Evolutionary conservation across 2,113 vertebrate genomes (phyloP).

Genomic region (Cephalopholis sonnerati): DNA sequence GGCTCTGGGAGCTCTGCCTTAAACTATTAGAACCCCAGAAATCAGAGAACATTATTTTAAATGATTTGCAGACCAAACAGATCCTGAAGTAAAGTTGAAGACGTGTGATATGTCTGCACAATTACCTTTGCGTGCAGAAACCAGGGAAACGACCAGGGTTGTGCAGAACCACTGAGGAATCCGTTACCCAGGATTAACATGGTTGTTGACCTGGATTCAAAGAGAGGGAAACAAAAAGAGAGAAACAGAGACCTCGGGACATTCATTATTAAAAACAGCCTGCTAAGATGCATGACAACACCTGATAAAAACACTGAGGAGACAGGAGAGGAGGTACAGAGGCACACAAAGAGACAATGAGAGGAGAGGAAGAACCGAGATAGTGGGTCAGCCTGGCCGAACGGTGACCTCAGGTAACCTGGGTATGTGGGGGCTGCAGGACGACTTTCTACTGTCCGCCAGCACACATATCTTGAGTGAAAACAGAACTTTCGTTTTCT

Average conservation of each 20-base stretch:
- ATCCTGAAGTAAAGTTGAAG: not conserved
- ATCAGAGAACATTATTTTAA: no score
- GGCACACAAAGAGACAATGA: not conserved
- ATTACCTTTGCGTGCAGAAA: conserved; percentile 36
- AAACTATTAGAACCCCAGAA: no score
- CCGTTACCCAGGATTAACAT: conserved; percentile 4
- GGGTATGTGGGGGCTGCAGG: not conserved
- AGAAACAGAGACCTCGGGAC: conserved; percentile 40
- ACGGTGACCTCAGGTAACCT: conserved; percentile 42
- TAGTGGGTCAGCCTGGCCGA: conserved; percentile 17
- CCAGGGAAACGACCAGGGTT: not conserved
- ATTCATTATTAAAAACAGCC: conserved; percentile 69
- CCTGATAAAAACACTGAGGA: conserved; percentile 23
- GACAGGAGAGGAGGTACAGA: not conserved
- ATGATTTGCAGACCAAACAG: not conserved
- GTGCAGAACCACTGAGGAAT: conserved; percentile 12
- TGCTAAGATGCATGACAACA: conserved; percentile 44
- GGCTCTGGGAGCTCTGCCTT: no score
- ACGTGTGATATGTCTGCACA: not conserved
- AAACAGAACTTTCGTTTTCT: conserved; percentile 4
- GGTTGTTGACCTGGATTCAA: conserved; percentile 65
- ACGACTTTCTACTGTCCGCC: not conserved
- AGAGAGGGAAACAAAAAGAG: conserved; percentile 38
- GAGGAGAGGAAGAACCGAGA: conserved; percentile 10
- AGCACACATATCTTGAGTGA: conserved; percentile 23